Evolutionary conservation across 2,888 invertebrate species (phyloP), one percentile per base, ranked within the genome.

Genomic region (Leptopterna dolabrata): DNA sequence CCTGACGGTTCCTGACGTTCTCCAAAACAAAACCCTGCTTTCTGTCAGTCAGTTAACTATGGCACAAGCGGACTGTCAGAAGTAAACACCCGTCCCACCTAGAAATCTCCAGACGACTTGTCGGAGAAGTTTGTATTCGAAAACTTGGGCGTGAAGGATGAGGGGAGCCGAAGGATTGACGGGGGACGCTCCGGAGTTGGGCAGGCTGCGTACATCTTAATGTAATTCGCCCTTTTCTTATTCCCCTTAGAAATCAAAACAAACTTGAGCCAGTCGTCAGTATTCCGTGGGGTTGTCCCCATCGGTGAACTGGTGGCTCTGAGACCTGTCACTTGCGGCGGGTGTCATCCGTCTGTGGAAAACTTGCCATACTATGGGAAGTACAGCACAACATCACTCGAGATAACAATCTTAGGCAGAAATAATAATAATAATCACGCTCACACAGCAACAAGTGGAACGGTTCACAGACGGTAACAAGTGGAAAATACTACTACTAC

Each of bases 211-310:
- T 73, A 73, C 73, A 73, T 73, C 73, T 73, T 73, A 73, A 73
- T 73, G 73, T 73, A 41, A 73, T 73, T 73, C 24, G 63, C 63
- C 36, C 73, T 36, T 71, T 73, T 73, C 73, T 73, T 73, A 73
- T 73, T 73, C 73, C 73, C 73, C 41, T 73, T 73, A 73, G 73
- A 73, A 73, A 73, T 73, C 73, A 73, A 41, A 73, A 73, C 73
- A 73, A 73, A 73, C 36, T 73, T 73, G 73, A 36, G 29, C 41
- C 73, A 73, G 73, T 73, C 73, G 73, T 73, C 73, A 73, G 73
- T 73, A 36, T 30, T 73, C 73, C 30, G 63, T 24, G 63, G 27
- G 63, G 13, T n/a, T 27, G 63, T 63, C 27, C 63, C 63, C 24
- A 63, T 63, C 24, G 63, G 24, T 63, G 63, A 63, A 63, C 63